Conservation (phyloP, 2,797 vertebrate species). For the Sorex maritimensis region DNA sequence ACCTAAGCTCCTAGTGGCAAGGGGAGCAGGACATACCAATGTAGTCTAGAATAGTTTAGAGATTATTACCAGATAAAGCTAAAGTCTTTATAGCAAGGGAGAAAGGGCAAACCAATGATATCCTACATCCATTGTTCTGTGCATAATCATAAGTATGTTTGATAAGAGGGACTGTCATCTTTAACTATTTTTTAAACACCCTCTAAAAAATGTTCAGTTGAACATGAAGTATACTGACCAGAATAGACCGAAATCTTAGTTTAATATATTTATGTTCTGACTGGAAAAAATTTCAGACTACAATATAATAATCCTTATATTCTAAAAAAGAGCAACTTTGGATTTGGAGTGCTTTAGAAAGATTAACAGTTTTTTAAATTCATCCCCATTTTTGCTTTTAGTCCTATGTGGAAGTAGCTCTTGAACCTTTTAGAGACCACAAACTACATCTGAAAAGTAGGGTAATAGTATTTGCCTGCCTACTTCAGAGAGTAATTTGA, state of each 20-base stretch:
- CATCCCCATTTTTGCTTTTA: conserved; percentile 69
- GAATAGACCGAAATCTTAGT: conserved; percentile 55
- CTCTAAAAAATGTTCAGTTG: conserved; percentile 48
- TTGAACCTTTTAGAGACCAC: conserved; percentile 67
- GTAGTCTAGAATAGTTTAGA: too few species aligned
- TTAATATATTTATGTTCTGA: conserved; percentile 62
- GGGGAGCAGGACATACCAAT: too few species aligned
- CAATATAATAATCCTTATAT: conserved; percentile 27
- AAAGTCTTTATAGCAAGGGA: too few species aligned
- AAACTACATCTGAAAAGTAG: conserved; percentile 63
- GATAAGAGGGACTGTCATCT: conserved; percentile 29
- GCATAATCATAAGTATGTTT: conserved; percentile 54
- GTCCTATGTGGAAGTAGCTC: conserved; percentile 25
- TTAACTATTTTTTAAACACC: conserved; percentile 50
- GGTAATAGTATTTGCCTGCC: conserved; percentile 63
- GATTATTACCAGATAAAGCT: too few species aligned
- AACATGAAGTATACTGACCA: conserved; percentile 60
- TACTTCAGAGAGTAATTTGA: conserved; percentile 72
- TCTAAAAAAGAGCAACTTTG: conserved; percentile 10
- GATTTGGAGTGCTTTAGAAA: conserved; percentile 42
- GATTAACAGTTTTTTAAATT: conserved; percentile 68
- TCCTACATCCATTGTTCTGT: not conserved
- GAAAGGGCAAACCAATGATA: too few species aligned
- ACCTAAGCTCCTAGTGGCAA: too few species aligned
- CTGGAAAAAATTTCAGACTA: conserved; percentile 34